phyloP scores from a whole-genome alignment of 2,113 vertebrate genomes.

The Ceyx melanurus region DNA sequence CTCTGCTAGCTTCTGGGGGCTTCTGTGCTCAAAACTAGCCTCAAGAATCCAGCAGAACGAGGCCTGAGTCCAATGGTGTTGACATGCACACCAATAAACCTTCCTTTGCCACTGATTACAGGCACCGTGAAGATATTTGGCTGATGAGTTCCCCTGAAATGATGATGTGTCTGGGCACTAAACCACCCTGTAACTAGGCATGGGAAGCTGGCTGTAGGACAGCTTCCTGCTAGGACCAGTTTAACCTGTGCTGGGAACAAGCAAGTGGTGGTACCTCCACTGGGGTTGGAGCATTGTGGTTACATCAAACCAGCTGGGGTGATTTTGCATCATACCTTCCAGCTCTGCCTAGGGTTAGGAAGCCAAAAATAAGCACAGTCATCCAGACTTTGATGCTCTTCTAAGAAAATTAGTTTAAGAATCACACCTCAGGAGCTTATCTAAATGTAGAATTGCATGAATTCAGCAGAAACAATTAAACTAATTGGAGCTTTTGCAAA shows the following conservation, averaged over 20 bases:
- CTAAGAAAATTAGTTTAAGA: background rate
- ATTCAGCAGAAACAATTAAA: conserved; percentile 7
- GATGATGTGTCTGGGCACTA: background rate
- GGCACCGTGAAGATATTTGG: background rate
- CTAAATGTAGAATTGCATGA: background rate
- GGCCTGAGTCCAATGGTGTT: background rate
- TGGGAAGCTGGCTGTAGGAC: background rate
- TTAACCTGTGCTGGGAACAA: background rate
- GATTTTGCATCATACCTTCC: background rate
- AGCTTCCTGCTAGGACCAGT: background rate
- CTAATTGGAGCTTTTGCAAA: conserved; percentile 5
- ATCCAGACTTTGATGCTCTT: background rate
- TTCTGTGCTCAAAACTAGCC: background rate
- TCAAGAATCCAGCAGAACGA: background rate
- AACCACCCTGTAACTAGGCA: background rate
- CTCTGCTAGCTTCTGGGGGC: background rate
- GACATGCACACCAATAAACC: background rate
- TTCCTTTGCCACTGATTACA: background rate
- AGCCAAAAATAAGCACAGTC: background rate
- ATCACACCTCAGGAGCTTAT: background rate
- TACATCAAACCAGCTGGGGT: background rate
- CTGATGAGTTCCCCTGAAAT: background rate
- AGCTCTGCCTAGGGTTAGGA: background rate
- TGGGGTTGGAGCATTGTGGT: background rate
- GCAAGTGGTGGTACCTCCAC: background rate